phyloP scores from a whole-genome alignment of 2,113 vertebrate species.

The Chrysemys picta region DNA sequence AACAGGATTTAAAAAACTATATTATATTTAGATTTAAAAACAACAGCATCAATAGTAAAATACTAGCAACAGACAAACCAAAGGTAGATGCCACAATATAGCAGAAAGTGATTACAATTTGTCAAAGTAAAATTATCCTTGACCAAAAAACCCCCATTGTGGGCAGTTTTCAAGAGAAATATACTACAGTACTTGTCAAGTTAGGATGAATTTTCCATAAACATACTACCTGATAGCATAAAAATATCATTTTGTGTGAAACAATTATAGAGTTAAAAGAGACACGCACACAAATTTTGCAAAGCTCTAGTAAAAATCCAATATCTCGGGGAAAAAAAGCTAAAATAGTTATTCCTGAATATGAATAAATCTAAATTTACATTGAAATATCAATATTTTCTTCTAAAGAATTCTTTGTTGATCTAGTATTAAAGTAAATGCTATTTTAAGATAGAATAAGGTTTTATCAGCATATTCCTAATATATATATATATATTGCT shows the following conservation, averaged over 20 bases:
- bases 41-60: constrained; percentile 31
- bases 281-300: not conserved
- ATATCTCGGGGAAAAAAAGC: not conserved
- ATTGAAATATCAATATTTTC: not conserved
- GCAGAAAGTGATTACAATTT: constrained; percentile 30
- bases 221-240: constrained; percentile 53
- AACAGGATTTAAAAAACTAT: not conserved
- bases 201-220: constrained; percentile 45
- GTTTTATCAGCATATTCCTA: not conserved
- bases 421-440: not conserved
- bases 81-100: constrained; percentile 37
- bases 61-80: constrained; percentile 8
- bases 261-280: constrained; percentile 28
- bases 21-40: constrained; percentile 35
- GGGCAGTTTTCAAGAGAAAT: constrained; percentile 60
- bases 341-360: not conserved
- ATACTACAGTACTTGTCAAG: constrained; percentile 55
- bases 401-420: not conserved
- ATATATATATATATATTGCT: not conserved
- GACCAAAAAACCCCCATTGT: constrained; percentile 48
- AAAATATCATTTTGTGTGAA: constrained; percentile 60
- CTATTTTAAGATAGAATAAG: not conserved
- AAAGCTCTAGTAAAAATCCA: not conserved
- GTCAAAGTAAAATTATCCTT: constrained; percentile 13
- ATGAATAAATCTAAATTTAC: not conserved